Conservation (phyloP, 1,140 invertebrate species). For the Euwallacea fornicatus region DNA sequence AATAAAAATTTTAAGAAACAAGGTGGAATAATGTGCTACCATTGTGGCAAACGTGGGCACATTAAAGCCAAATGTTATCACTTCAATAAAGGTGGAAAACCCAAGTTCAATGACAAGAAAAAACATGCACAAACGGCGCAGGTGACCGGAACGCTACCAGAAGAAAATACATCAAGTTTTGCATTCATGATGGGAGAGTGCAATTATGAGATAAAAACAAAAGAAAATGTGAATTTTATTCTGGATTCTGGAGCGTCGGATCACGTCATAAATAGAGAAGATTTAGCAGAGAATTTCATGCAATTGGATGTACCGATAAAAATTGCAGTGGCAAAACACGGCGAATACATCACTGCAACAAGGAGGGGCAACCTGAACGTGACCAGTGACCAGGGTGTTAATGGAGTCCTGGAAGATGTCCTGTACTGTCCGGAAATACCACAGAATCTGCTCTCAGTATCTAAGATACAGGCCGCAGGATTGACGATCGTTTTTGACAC, state of each 20-base stretch:
- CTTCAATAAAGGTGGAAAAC: background rate
- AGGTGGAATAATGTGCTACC: background rate
- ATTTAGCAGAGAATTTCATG: background rate
- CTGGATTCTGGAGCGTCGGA: slow-evolving; percentile 1
- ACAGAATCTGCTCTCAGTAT: background rate
- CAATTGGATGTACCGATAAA: background rate
- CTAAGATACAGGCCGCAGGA: background rate
- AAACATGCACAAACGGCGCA: background rate
- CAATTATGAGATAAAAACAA: background rate
- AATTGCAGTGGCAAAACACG: background rate
- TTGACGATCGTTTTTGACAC: background rate
- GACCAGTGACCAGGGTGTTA: background rate
- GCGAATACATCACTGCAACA: background rate
- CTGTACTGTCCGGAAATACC: slow-evolving; percentile 1
- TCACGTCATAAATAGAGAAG: background rate
- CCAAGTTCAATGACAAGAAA: background rate
- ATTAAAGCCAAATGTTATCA: background rate
- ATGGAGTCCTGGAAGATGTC: slow-evolving; percentile 4
- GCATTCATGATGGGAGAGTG: background rate
- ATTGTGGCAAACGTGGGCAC: background rate
- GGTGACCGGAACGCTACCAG: background rate
- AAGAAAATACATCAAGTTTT: background rate
- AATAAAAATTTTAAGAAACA: background rate
- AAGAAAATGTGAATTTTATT: background rate
- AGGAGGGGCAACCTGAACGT: background rate